Conservation (phyloP, 2,797 vertebrate species). For the Parauchenoglanis ngamensis region DNA sequence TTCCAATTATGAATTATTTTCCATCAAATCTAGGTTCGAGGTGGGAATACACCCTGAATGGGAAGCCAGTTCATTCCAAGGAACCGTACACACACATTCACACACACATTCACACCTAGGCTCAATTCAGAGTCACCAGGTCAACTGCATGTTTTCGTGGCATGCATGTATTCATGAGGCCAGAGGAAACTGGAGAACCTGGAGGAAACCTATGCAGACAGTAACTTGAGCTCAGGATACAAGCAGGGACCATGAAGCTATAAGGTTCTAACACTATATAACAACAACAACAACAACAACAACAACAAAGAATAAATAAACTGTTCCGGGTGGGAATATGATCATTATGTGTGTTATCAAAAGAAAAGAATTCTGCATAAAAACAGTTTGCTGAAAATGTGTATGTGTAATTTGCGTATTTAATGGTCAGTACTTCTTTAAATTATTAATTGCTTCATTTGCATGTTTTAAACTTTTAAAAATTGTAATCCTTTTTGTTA, state of each 20-base stretch:
- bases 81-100: neutral
- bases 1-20: neutral
- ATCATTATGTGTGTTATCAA: neutral
- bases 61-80: neutral
- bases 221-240: neutral
- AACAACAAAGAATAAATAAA: neutral
- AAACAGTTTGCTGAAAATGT: neutral
- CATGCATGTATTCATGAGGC: neutral
- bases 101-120: neutral
- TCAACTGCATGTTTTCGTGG: no score
- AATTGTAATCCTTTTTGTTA: neutral
- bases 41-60: neutral
- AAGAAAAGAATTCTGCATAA: neutral
- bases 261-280: neutral
- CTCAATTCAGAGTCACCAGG: neutral
- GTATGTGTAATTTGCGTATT: neutral
- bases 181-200: neutral
- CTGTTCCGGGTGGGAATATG: neutral
- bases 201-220: neutral
- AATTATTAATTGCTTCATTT: neutral
- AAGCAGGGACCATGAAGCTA: neutral
- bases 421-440: neutral
- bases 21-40: neutral
- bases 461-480: neutral
- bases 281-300: no score